A percentile compares a stretch with the other conserved stretches of the same genome.
phyloP scores from a whole-genome alignment of 2,797 vertebrate species.

The Danio jaintianensis region DNA sequence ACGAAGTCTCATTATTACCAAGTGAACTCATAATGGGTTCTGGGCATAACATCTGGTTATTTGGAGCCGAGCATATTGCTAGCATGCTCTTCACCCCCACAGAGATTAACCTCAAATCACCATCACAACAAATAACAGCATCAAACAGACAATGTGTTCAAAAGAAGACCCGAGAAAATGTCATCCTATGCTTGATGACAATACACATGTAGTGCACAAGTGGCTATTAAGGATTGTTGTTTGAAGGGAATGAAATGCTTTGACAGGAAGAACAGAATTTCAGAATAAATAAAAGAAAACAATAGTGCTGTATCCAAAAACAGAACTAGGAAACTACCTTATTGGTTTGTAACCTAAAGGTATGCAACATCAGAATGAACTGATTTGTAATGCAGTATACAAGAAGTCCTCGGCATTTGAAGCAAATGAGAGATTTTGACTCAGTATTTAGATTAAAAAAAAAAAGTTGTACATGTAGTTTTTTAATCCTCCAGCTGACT shows the following conservation, averaged over 20 bases:
- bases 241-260: not conserved
- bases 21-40: conserved; percentile 39
- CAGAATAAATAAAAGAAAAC: not conserved
- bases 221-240: not conserved
- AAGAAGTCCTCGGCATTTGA: not conserved
- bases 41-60: conserved; percentile 45
- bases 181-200: not conserved
- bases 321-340: too few species aligned
- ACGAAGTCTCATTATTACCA: conserved; percentile 28
- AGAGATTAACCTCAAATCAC: conserved; percentile 37
- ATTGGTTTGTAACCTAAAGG: too few species aligned
- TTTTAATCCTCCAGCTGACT: too few species aligned
- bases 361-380: not conserved
- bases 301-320: not conserved
- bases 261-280: not conserved
- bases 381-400: not conserved
- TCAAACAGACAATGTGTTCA: not conserved
- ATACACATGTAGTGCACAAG: not conserved
- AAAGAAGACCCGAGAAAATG: conserved; percentile 5
- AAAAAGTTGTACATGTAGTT: too few species aligned
- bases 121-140: conserved; percentile 34
- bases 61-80: conserved; percentile 21
- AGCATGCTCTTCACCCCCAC: conserved; percentile 21
- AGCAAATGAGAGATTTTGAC: not conserved
- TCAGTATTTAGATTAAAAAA: not conserved